phyloP scores from a whole-genome alignment of 2,113 vertebrate species.

The Chaetodon trifascialis region DNA sequence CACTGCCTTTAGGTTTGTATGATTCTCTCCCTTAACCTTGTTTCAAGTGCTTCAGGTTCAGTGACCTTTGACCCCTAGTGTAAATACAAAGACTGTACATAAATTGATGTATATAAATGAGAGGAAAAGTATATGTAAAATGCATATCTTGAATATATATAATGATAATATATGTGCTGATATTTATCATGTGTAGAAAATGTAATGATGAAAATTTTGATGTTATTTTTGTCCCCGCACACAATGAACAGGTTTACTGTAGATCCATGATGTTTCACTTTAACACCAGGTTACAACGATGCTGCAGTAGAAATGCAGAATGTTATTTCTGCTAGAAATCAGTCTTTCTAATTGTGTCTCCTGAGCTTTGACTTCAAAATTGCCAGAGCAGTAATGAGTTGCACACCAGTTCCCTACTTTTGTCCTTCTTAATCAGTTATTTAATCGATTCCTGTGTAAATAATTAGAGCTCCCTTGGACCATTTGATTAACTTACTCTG shows the following conservation, averaged over 20 bases:
- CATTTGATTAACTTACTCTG: slow-evolving; percentile 14
- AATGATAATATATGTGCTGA: slow-evolving; percentile 84
- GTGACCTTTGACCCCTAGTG: slow-evolving; percentile 77
- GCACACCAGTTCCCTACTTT: slow-evolving; percentile 33
- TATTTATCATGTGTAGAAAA: slow-evolving; percentile 84
- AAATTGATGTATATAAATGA: slow-evolving; percentile 84
- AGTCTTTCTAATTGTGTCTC: slow-evolving; percentile 50
- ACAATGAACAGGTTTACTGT: slow-evolving; percentile 78
- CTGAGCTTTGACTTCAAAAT: slow-evolving; percentile 49
- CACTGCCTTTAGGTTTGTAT: slow-evolving; percentile 77
- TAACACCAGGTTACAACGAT: slow-evolving; percentile 72
- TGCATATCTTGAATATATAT: slow-evolving; percentile 83
- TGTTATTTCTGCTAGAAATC: slow-evolving; percentile 55
- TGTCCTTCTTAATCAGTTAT: slow-evolving; percentile 13
- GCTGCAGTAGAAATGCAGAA: slow-evolving; percentile 71
- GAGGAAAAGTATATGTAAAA: slow-evolving; percentile 83
- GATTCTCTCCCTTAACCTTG: slow-evolving; percentile 71
- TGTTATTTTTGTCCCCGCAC: slow-evolving; percentile 85
- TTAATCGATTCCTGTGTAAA: slow-evolving; percentile 22
- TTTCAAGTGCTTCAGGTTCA: slow-evolving; percentile 83
- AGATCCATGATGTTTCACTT: slow-evolving; percentile 72
- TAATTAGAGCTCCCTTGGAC: not conserved
- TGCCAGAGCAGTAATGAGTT: slow-evolving; percentile 35
- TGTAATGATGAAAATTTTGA: slow-evolving; percentile 76
- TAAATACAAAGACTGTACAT: slow-evolving; percentile 86